Evolutionary conservation across 2,888 invertebrate species (phyloP).

Genomic region (Aromia moschata): DNA sequence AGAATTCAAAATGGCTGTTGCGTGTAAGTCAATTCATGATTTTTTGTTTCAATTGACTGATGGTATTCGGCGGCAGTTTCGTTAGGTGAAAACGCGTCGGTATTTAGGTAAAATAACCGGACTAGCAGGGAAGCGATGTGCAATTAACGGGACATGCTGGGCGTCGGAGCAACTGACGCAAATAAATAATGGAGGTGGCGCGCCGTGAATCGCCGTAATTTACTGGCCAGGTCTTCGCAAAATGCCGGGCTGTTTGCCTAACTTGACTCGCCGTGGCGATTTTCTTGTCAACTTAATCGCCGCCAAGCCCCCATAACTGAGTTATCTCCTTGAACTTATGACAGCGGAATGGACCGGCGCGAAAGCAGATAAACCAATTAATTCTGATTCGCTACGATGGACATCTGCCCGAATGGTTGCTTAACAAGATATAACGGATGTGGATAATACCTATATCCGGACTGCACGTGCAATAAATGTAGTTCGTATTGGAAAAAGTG

Average conservation of each 20-base stretch:
- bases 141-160: conserved; percentile 36
- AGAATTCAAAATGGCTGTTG: no score
- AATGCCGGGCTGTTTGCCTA: conserved; percentile 27
- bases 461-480: no score
- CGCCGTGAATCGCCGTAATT: conserved; percentile 38
- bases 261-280: conserved; percentile 21
- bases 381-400: neutral
- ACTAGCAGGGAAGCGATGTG: conserved; percentile 29
- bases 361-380: neutral
- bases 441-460: no score
- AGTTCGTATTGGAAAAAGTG: no score
- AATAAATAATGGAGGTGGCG: conserved; percentile 43
- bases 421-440: no score
- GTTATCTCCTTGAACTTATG: conserved; percentile 8
- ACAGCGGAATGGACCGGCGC: neutral
- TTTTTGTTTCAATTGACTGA: no score
- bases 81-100: no score
- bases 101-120: no score
- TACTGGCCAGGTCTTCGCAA: conserved; percentile 33
- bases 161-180: conserved; percentile 32
- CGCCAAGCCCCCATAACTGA: conserved; percentile 6
- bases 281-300: conserved; percentile 20
- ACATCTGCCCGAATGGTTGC: no score
- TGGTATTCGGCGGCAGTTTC: no score
- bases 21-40: no score